Percentiles rank a stretch among this genome's conserved stretches.
These are phyloP conservation scores for Chrysomela aeneicollis DNA, from an alignment of 2,888 invertebrate genomes.

Conservation along the genomic window DNA sequence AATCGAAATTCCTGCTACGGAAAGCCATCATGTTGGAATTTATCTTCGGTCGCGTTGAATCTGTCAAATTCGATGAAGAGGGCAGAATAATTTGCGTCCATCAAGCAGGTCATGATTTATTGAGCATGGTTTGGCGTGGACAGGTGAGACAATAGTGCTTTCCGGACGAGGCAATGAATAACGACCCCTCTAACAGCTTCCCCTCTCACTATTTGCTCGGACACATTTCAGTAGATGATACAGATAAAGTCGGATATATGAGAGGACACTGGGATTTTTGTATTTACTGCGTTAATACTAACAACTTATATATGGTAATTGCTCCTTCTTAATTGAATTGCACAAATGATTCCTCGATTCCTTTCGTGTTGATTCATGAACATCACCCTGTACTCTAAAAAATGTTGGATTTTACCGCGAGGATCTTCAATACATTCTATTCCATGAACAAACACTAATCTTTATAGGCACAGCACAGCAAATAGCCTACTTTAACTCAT, in stretches of 20 bases:
- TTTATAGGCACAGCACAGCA: no score
- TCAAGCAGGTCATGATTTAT: slow-evolving; percentile 58
- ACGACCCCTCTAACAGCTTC: slow-evolving; percentile 32
- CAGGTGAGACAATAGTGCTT: slow-evolving; percentile 58
- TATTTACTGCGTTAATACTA: no score
- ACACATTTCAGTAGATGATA: not conserved
- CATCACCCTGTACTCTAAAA: no score
- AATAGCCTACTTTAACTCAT: no score
- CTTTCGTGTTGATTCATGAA: no score
- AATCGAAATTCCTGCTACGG: slow-evolving; percentile 25
- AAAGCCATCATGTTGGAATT: slow-evolving; percentile 30
- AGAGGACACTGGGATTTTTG: no score
- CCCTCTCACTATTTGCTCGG: not conserved
- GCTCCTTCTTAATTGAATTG: no score
- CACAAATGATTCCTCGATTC: no score
- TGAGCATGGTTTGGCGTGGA: slow-evolving; percentile 56
- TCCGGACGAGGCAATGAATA: slow-evolving; percentile 54
- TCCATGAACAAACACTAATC: no score
- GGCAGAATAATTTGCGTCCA: slow-evolving; percentile 58
- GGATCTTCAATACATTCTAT: no score
- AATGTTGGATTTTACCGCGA: no score
- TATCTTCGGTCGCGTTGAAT: slow-evolving; percentile 46
- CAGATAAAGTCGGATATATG: not conserved
- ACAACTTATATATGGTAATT: no score
- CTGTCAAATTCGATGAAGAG: slow-evolving; percentile 53